Evolutionary conservation across 92 coral and sea anemone genomes (phyloP), one percentile per base, ranked within the genome.

Genomic region (Siderastrea siderea): DNA sequence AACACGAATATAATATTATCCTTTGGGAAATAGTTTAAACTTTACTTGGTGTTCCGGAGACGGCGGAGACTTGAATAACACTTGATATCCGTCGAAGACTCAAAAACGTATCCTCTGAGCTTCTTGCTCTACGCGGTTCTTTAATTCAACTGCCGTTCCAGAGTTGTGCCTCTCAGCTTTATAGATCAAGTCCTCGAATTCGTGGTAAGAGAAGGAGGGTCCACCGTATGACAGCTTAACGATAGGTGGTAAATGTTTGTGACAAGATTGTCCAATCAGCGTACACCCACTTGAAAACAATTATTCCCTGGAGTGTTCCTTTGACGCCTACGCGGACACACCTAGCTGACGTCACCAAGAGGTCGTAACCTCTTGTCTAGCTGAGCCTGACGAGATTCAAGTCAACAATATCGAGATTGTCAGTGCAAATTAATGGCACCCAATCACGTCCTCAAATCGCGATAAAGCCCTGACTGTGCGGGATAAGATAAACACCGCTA

Each of bases 311-410:
- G 96, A 93, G 97, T 91, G 90, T 92, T 92, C 96, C 65, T 80
- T 88, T 52, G 26, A 82, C 99, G 96, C 99, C 99, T 90, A 98
- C 99, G 98, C 98, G 67, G 89, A 85, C 99, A 96, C 99, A 93
- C 99, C 99, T 95, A 68, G 91, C 12, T 94, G 97, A 98, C 98
- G 99, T 94, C 92, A 94, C 93, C 72, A 68, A 82, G 84, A 79
- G 94, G 94, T 93, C 92, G 82, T 75, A 84, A 94, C 98, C 98
- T 79, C 87, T 88, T 85, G 93, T 88, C 86, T 88, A 68, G 71
- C 47, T 53, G 75, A 67, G 76, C 77, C 84, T 90, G 87, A 92
- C 84, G 68, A 87, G 77, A 77, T 48, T 67, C 84, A 86, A 87
- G 77, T 44, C 84, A 88, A 92, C 96, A 95, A 94, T 92, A 92